Evolutionary conservation across 2,797 vertebrate species (phyloP).

Genomic region (Alfaro cultratus): DNA sequence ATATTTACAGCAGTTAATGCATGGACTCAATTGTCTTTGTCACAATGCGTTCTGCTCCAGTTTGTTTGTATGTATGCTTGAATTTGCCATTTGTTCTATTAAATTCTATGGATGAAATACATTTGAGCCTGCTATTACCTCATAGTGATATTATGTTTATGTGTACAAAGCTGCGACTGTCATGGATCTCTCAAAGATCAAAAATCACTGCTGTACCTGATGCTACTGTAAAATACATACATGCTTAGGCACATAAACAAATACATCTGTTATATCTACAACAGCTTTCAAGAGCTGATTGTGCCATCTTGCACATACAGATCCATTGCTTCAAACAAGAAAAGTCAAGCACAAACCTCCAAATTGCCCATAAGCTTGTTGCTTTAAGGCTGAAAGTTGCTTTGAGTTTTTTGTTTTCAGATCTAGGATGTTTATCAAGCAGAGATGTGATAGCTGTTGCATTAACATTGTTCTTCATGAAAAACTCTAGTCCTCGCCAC

Average conservation of each 20-base stretch:
- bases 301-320: not conserved
- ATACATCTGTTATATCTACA: not conserved
- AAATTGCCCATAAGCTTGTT: not conserved
- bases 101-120: slow-evolving; percentile 41
- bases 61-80: slow-evolving; percentile 47
- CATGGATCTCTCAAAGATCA: not conserved
- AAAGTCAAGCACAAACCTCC: not conserved
- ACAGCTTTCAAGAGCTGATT: not conserved
- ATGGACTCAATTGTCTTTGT: slow-evolving; percentile 43
- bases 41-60: slow-evolving; percentile 46
- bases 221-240: not conserved
- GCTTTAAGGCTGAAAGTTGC: not conserved
- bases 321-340: not conserved
- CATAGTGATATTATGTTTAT: slow-evolving; percentile 13
- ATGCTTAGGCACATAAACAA: not conserved
- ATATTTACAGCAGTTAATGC: slow-evolving; percentile 58
- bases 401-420: not conserved
- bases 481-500: not conserved
- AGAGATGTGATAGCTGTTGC: not conserved
- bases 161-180: not conserved
- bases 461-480: not conserved
- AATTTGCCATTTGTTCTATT: slow-evolving; percentile 49
- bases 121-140: slow-evolving; percentile 34
- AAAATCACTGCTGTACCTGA: not conserved
- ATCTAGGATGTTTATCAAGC: not conserved